phyloP scores from a whole-genome alignment of 2,888 invertebrate species.

The Agriopis marginaria region DNA sequence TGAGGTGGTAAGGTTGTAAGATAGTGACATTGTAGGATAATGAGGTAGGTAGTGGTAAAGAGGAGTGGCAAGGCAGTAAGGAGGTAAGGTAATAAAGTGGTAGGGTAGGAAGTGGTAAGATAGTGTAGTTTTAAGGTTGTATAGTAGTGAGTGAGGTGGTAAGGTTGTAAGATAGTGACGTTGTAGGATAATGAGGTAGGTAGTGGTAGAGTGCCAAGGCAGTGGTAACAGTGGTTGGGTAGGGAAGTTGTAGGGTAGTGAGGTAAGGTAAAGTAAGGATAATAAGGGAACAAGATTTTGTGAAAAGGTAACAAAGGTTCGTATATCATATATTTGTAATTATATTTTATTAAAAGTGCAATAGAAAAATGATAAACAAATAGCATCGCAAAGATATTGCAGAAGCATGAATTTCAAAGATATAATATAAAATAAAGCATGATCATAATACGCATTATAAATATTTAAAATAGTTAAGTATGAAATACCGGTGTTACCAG shows the following conservation, averaged over 20 bases:
- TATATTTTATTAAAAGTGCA: conserved; percentile 34
- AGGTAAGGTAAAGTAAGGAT: background rate
- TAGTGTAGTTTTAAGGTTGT: background rate
- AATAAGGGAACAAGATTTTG: background rate
- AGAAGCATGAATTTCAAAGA: conserved; percentile 42
- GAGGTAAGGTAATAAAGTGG: background rate
- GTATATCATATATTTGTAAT: background rate
- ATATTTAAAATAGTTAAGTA: conserved; percentile 65
- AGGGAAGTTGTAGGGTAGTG: background rate
- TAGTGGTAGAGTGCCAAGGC: background rate
- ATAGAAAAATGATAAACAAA: conserved; percentile 34
- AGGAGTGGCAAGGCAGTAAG: background rate
- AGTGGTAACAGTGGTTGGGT: background rate
- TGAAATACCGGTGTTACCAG: conserved; percentile 83
- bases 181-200: background rate
- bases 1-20: background rate
- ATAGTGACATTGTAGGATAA: too few species aligned
- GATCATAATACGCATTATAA: conserved; percentile 51
- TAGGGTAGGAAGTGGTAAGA: background rate
- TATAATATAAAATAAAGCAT: conserved; percentile 56
- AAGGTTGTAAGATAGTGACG: background rate
- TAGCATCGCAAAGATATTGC: conserved; percentile 34
- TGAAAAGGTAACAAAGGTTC: background rate
- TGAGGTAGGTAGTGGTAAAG: too few species aligned
- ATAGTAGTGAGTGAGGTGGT: background rate